These are phyloP conservation scores for Cheiracanthium punctorium DNA, from an alignment of 2,888 invertebrate genomes.

Conservation along the genomic window DNA sequence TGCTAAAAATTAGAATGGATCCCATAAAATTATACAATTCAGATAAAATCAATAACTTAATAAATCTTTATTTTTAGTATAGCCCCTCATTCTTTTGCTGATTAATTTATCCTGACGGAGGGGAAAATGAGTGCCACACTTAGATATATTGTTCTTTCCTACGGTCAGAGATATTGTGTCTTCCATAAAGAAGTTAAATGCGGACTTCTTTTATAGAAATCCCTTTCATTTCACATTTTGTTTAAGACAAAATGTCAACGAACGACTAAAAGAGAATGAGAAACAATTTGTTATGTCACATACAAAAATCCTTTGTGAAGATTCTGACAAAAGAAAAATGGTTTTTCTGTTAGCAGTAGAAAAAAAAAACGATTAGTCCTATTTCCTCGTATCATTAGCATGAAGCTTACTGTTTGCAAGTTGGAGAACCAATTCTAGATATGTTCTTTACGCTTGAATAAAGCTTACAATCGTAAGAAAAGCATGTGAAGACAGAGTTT, in stretches of 20 bases:
- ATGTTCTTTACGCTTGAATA: no score
- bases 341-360: not conserved
- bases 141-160: not conserved
- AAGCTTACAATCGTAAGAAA: no score
- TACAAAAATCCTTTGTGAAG: not conserved
- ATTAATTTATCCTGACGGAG: not conserved
- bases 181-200: not conserved
- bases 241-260: slow-evolving; percentile 15
- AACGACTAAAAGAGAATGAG: not conserved
- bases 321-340: not conserved
- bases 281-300: not conserved
- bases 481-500: no score
- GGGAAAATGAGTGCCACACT: not conserved
- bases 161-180: not conserved
- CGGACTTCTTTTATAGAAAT: not conserved
- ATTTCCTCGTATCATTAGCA: not conserved
- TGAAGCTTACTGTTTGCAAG: no score
- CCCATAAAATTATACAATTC: no score
- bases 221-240: slow-evolving; percentile 5
- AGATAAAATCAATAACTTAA: no score
- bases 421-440: no score
- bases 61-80: no score
- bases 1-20: no score
- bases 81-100: no score
- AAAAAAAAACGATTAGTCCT: not conserved